phyloP scores from a whole-genome alignment of 2,888 invertebrate species.

The Andrena bucephala region DNA sequence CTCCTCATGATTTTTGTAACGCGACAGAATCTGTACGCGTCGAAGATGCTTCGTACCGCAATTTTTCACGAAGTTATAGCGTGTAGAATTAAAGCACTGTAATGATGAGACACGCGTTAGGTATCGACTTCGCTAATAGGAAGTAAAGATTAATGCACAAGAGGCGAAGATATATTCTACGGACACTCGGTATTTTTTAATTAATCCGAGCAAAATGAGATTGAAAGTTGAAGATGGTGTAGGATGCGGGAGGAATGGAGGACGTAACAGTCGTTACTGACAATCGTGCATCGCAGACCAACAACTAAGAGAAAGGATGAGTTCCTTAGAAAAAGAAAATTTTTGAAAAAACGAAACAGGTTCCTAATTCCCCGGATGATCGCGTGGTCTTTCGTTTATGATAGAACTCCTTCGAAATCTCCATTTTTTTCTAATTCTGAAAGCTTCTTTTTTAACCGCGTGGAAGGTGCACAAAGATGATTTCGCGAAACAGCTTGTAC shows the following conservation, averaged over 20 bases:
- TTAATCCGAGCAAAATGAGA: background rate
- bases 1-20: background rate
- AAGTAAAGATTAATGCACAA: background rate
- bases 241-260: background rate
- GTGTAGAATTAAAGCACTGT: background rate
- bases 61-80: background rate
- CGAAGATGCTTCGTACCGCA: background rate
- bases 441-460: background rate
- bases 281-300: constrained; percentile 52
- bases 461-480: constrained; percentile 21
- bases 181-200: constrained; percentile 40
- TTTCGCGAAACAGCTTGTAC: constrained; percentile 9
- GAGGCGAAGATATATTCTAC: constrained; percentile 3
- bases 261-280: constrained; percentile 29
- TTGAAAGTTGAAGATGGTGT: constrained; percentile 6
- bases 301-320: constrained; percentile 17
- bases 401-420: background rate
- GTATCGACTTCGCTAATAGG: background rate
- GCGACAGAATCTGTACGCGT: background rate
- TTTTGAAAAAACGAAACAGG: constrained; percentile 7
- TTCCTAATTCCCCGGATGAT: constrained; percentile 43
- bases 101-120: constrained; percentile 13
- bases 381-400: constrained; percentile 18
- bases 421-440: background rate
- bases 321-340: background rate